These are phyloP conservation scores for Pseudanteris insignis DNA, from an alignment of 2,888 invertebrate genomes.

Conservation along the genomic window DNA sequence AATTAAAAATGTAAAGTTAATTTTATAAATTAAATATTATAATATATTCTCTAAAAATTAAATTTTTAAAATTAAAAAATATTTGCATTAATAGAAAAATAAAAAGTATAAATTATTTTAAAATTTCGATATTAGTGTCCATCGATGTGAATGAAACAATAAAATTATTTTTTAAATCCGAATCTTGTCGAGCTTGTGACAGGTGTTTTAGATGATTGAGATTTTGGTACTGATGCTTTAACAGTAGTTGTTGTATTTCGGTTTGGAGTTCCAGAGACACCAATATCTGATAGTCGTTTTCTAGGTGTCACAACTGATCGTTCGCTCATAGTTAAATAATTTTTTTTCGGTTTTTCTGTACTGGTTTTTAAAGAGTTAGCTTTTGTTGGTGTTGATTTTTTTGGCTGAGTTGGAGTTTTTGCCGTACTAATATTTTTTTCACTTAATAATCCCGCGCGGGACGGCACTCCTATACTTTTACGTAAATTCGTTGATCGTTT, in stretches of 20 bases:
- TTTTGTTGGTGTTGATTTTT: constrained; percentile 4
- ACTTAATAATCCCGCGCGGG: constrained; percentile 1
- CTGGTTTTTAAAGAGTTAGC: not conserved
- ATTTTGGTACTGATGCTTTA: constrained; percentile 4
- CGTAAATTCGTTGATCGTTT: constrained; percentile 4
- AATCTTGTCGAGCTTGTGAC: constrained; percentile 5
- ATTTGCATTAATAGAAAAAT: not conserved
- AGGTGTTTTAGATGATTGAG: not conserved
- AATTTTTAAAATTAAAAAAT: not conserved
- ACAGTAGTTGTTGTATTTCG: not conserved
- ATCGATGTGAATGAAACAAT: no score
- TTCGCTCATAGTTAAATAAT: not conserved
- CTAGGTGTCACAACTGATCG: constrained; percentile 5
- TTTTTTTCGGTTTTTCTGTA: constrained; percentile 12
- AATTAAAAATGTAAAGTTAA: no score
- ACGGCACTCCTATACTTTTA: constrained; percentile 6
- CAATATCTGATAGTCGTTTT: constrained; percentile 11
- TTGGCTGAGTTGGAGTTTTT: constrained; percentile 2
- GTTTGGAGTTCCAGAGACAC: not conserved
- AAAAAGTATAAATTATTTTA: not conserved
- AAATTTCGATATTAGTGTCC: no score
- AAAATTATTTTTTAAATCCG: constrained; percentile 14
- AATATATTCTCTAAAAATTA: no score
- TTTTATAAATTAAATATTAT: no score
- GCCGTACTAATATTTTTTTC: not conserved